phyloP scores from a whole-genome alignment of 1,140 invertebrate species.

The Cotesia chilonis region DNA sequence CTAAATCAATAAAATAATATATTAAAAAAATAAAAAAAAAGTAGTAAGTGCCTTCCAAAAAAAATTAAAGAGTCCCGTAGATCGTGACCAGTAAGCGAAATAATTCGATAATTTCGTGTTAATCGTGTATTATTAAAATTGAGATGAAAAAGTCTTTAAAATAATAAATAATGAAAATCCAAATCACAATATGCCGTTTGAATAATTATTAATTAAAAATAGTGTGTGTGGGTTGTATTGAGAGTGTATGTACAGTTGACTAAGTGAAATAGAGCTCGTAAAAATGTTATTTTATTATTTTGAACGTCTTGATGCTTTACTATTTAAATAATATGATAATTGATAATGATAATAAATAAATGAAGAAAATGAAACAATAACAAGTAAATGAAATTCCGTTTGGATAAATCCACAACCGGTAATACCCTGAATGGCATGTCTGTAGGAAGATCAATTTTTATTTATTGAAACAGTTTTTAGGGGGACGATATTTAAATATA shows the following conservation, averaged over 20 bases:
- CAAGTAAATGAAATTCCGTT: slow-evolving; percentile 62
- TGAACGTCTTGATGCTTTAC: slow-evolving; percentile 9
- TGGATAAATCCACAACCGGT: slow-evolving; percentile 64
- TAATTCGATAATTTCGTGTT: slow-evolving; percentile 61
- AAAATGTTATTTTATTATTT: too few relatives aligned
- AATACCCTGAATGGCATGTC: slow-evolving; percentile 68
- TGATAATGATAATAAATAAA: slow-evolving; percentile 16
- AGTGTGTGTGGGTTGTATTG: too few relatives aligned
- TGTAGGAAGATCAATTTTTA: slow-evolving; percentile 51
- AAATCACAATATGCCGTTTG: slow-evolving; percentile 24
- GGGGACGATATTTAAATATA: slow-evolving; percentile 22
- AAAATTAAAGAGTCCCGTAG: slow-evolving; percentile 64
- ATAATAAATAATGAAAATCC: slow-evolving; percentile 15
- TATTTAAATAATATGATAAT: slow-evolving; percentile 20
- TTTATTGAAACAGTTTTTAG: slow-evolving; percentile 47
- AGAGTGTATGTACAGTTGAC: too few relatives aligned
- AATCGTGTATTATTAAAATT: slow-evolving; percentile 29
- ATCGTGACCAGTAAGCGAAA: slow-evolving; percentile 64
- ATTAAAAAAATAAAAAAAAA: slow-evolving; percentile 57
- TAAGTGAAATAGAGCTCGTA: too few relatives aligned
- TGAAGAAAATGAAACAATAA: slow-evolving; percentile 35
- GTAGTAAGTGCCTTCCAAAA: slow-evolving; percentile 67
- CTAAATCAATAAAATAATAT: slow-evolving; percentile 60
- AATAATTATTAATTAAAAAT: neutral
- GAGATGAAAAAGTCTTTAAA: slow-evolving; percentile 22